Base-by-base conservation (phyloP, 2,888 invertebrate genomes). In the Trilocha varians region DNA sequence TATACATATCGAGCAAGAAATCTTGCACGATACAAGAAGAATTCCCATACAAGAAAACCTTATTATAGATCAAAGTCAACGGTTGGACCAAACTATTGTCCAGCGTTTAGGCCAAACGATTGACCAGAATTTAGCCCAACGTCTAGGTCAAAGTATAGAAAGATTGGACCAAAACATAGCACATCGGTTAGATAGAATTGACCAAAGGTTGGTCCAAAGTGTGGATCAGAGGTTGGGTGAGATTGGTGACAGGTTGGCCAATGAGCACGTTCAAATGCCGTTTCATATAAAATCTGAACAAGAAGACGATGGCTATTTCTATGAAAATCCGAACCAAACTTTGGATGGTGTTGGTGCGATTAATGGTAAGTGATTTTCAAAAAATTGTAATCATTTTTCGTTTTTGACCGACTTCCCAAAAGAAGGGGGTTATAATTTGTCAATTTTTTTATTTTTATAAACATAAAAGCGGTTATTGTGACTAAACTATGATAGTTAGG, bases 221-320 rank as follows among this genome's bases (percentile, higher is more conserved):
- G 34, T 48, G 41, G 65, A 53, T 17, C 56, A 52, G 38, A 46
- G 61, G 17, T 46, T 49, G 5, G 48, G 50, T 3, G 42, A 39
- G 8, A 39, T 9, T 5, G 25, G 2, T 25, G 25, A 11, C 1
- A 48, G 68, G 8, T 44, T 71, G 36, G 69, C 69, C 16, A 58
- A 47, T 16, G 72, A 77, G 2, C 64, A 72, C 46, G 47, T 72
- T 25, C 73, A 78, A 2, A 70, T 79, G 65, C 76, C 76, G 0
- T 82, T 82, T 42, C 76, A 82, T 48, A 84, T 85, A 17, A 85
- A 85, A 32, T 57, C 80, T 0, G 85, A 85, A 32, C 79, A 77
- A 18, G 82, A 84, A 1, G 84, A 84, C 3, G 83, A 84, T 39
- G 67, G 71, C 0, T 82, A 80, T 48, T 84, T 80, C 41, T 84